phyloP scores from a whole-genome alignment of 1,140 invertebrate species.

The Sitobion miscanthi region DNA sequence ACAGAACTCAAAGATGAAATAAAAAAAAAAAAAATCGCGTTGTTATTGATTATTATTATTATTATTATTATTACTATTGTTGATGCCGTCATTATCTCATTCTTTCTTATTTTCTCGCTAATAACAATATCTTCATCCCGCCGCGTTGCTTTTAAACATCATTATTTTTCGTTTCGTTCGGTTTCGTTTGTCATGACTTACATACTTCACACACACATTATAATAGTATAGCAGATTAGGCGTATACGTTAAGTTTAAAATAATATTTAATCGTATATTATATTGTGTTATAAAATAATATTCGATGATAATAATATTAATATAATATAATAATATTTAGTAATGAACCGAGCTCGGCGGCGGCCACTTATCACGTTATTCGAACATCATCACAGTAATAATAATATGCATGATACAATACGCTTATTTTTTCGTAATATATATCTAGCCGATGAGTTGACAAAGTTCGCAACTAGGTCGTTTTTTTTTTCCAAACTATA shows the following conservation, averaged over 20 bases:
- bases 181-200: background rate
- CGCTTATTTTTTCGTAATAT: background rate
- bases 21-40: slow-evolving; percentile 24
- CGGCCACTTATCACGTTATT: background rate
- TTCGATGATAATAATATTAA: background rate
- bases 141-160: background rate
- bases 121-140: background rate
- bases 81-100: background rate
- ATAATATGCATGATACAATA: background rate
- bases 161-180: background rate
- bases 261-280: background rate
- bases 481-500: background rate
- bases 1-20: background rate
- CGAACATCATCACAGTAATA: background rate
- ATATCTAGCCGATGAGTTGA: background rate
- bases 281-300: background rate
- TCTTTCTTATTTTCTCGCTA: background rate
- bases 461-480: background rate
- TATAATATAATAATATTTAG: background rate
- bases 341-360: background rate
- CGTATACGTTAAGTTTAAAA: background rate
- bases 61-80: background rate
- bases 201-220: background rate
- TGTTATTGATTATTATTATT: slow-evolving; percentile 13
- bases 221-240: background rate